These are phyloP conservation scores for Zonitis immaculata DNA, from an alignment of 2,888 invertebrate species.

Conservation along the genomic window DNA sequence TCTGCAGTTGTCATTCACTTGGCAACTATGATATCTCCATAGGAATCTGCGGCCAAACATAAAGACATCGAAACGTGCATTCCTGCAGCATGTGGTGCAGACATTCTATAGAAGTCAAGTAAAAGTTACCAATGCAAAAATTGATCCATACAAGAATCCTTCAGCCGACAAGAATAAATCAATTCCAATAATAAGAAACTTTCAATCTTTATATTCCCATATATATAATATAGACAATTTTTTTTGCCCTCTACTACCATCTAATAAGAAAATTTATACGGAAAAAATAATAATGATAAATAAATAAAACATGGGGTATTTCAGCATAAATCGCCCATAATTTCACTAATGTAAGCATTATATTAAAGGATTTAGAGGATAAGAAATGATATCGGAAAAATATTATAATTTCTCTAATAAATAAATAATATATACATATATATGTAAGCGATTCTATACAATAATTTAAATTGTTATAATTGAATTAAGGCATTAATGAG, in stretches of 20 bases:
- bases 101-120: neutral
- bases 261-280: no score
- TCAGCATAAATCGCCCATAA: conserved; percentile 28
- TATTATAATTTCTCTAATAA: no score
- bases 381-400: conserved; percentile 26
- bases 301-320: conserved; percentile 22
- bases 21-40: conserved; percentile 47
- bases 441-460: no score
- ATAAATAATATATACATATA: no score
- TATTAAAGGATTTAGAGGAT: conserved; percentile 37
- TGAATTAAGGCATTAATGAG: neutral
- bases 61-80: conserved; percentile 42
- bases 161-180: neutral
- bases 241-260: no score
- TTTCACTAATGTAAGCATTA: conserved; percentile 39
- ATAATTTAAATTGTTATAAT: neutral
- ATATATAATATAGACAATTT: no score
- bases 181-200: neutral
- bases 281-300: no score
- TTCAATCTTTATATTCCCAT: no score
- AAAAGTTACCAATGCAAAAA: neutral
- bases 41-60: conserved; percentile 43
- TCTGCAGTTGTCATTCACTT: conserved; percentile 42
- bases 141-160: conserved; percentile 1
- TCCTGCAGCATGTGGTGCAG: conserved; percentile 41